Percentiles rank a stretch among this genome's conserved stretches.
Evolutionary conservation across 2,888 invertebrate genomes (phyloP).

Genomic region (Omphaloscelis lunosa): DNA sequence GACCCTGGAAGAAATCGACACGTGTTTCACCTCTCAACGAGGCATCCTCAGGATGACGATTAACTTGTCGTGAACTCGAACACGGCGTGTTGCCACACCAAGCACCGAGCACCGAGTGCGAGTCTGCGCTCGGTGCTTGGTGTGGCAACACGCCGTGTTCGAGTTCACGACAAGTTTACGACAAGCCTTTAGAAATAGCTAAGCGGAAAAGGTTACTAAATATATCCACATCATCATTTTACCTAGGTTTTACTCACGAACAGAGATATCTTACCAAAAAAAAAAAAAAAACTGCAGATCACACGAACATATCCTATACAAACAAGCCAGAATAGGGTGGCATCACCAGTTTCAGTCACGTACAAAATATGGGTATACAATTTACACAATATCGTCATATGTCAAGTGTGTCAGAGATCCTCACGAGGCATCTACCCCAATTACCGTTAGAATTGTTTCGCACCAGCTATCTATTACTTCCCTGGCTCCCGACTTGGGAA

Average conservation of each 20-base stretch:
- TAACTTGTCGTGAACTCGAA: too few species aligned
- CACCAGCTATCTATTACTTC: constrained; percentile 85
- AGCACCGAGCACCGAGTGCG: too few species aligned
- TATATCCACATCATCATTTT: too few species aligned
- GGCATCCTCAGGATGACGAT: too few species aligned
- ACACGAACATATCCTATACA: constrained; percentile 4
- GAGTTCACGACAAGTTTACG: too few species aligned
- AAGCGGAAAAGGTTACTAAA: too few species aligned
- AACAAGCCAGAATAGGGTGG: constrained; percentile 63
- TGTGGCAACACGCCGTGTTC: too few species aligned
- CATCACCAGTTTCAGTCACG: constrained; percentile 74
- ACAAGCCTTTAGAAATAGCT: too few species aligned
- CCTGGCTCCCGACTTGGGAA: constrained; percentile 77
- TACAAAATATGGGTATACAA: constrained; percentile 80
- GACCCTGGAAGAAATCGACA: too few species aligned
- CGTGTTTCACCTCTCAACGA: too few species aligned
- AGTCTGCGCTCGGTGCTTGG: too few species aligned
- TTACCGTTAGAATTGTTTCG: constrained; percentile 87
- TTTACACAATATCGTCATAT: constrained; percentile 88
- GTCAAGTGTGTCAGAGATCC: constrained; percentile 82
- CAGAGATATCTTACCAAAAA: background rate
- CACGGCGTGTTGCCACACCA: too few species aligned
- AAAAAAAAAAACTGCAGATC: background rate
- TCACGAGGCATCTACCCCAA: constrained; percentile 85
- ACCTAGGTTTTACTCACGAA: background rate